phyloP scores from a whole-genome alignment of 2,797 vertebrate genomes.

The Sciurus carolinensis region DNA sequence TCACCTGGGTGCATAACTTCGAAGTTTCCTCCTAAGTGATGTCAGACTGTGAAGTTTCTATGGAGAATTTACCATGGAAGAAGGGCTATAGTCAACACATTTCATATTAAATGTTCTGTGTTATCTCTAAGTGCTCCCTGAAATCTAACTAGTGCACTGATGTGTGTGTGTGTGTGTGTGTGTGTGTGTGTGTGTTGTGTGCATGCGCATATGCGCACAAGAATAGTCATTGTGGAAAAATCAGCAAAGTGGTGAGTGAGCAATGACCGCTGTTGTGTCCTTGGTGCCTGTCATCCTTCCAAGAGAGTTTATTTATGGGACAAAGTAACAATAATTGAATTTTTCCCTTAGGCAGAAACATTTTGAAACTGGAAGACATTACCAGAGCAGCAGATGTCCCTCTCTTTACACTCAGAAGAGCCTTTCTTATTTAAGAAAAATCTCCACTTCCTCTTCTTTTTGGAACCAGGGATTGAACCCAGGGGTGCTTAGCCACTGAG shows the following conservation, averaged over 20 bases:
- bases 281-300: neutral
- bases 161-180: neutral
- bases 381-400: neutral
- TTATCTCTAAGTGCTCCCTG: neutral
- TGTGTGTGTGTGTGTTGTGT: neutral
- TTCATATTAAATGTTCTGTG: neutral
- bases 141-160: neutral
- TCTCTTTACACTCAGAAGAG: neutral
- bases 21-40: neutral
- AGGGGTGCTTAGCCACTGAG: no score
- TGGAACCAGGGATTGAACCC: no score
- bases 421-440: neutral
- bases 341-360: neutral
- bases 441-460: no score
- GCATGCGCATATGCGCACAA: no score
- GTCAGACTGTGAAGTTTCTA: neutral
- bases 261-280: neutral
- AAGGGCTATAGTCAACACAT: neutral
- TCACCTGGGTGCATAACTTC: neutral
- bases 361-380: neutral
- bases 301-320: neutral
- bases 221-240: neutral
- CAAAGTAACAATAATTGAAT: neutral
- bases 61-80: neutral
- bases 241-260: neutral